Base-by-base conservation (phyloP, 2,113 vertebrate species). In the Cisticola juncidis region DNA sequence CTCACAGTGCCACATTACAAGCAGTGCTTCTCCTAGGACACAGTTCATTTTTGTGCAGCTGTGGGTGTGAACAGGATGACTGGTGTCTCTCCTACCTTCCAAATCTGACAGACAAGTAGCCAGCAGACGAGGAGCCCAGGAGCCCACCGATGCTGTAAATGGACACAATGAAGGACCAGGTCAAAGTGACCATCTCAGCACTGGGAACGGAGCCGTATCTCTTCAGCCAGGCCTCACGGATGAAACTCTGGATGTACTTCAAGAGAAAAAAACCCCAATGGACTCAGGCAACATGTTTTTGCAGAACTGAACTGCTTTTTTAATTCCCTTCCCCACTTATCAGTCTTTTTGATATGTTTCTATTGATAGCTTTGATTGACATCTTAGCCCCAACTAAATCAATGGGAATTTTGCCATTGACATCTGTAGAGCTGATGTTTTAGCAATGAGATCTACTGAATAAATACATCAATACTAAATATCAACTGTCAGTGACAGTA, bases 151-250 rank as follows among this genome's bases (percentile, higher is more conserved):
- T 95, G 72, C 97, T 97, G 77, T 98, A 94, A 65, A 98, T 70
- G 18, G 98, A 98, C 91, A 98, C 96, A 14, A 98, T 85, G 40
- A 98, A 97, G 95, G 98, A 98, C 98, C 98, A 98, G 88, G 98
- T 90, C 86, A 98, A 80, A 69, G 97, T 97, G 71, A 97, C 76
- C 69, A 95, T 84, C 3, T 98, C 96, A 14, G 97, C 95, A 1
- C 74, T 86, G 77, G 97, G 90, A 26, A 97, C 91, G 53, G 57
- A 91, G 11, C 93, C 85, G 0, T 98, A 98, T 45, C 98, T 97
- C 72, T 31, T 71, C 90, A 97, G 65, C 98, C 98, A 98, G 9
- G 97, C 98, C 64, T 96, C 83, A 82, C 65, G 96, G 83, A 98
- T 98, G 94, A 98, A 98, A 21, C 36, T 96, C 57, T 98, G 97